Conservation (phyloP, 2,797 vertebrate genomes). For the Setipinna tenuifilis region DNA sequence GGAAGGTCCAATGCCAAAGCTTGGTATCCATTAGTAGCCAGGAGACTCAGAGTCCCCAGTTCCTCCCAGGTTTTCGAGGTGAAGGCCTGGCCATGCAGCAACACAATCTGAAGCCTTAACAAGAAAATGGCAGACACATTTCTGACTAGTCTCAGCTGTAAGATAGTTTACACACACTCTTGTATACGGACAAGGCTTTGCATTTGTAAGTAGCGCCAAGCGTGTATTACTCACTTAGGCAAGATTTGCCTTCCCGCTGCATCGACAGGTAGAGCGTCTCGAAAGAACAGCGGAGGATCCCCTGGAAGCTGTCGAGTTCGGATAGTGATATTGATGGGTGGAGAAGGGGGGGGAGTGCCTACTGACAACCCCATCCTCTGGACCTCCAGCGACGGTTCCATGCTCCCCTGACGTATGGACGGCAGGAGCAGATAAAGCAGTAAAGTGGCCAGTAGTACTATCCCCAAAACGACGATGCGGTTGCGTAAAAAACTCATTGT, state of each 20-base stretch:
- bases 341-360: conserved; percentile 58
- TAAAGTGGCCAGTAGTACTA: conserved; percentile 82
- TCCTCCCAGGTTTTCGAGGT: conserved; percentile 92
- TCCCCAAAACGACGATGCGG: conserved; percentile 80
- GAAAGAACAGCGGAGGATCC: conserved; percentile 85
- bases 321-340: conserved; percentile 74
- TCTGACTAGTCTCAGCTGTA: conserved; percentile 27
- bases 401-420: conserved; percentile 76
- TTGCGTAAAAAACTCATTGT: conserved; percentile 82
- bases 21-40: conserved; percentile 86
- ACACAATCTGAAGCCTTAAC: conserved; percentile 82
- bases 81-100: conserved; percentile 94
- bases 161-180: neutral
- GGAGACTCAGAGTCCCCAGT: conserved; percentile 86
- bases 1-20: conserved; percentile 91
- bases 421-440: conserved; percentile 87
- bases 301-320: conserved; percentile 79
- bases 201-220: no score
- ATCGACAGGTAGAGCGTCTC: conserved; percentile 81
- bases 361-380: conserved; percentile 69
- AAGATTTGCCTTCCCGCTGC: conserved; percentile 68
- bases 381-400: conserved; percentile 72
- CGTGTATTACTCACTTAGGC: conserved; percentile 73
- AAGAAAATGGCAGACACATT: neutral
- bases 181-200: no score